A percentile compares a stretch with the other conserved stretches of the same genome.
Conservation (phyloP, 2,888 invertebrate species). For the Eilema griseolum region DNA sequence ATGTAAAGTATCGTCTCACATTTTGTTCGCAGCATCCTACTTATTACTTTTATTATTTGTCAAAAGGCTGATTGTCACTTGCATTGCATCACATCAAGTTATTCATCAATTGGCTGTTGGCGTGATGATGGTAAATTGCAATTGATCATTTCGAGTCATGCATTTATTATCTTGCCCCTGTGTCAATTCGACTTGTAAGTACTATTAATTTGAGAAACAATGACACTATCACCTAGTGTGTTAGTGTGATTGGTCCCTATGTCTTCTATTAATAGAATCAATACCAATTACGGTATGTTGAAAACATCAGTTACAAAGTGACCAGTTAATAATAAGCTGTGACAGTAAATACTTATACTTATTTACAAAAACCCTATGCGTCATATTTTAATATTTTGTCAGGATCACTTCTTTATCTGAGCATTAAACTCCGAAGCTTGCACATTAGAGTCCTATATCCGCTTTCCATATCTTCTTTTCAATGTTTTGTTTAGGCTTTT, state of each 20-base stretch:
- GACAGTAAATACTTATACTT: background rate
- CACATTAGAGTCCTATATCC: too few relatives aligned
- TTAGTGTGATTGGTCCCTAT: background rate
- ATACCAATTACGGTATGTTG: background rate
- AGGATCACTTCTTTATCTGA: background rate
- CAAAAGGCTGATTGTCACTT: conserved; percentile 3
- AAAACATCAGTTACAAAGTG: too few relatives aligned
- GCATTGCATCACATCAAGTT: conserved; percentile 4
- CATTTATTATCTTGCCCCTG: conserved; percentile 18
- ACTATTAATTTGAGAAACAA: conserved; percentile 5
- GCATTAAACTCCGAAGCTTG: too few relatives aligned
- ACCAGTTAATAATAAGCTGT: background rate
- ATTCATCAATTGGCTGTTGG: conserved; percentile 13
- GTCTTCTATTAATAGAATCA: conserved; percentile 12
- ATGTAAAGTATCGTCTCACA: background rate
- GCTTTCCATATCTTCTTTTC: too few relatives aligned
- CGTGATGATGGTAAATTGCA: conserved; percentile 17
- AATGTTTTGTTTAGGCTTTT: too few relatives aligned
- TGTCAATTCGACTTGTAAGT: conserved; percentile 25
- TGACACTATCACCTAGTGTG: conserved; percentile 7
- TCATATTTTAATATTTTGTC: too few relatives aligned
- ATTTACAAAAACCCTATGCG: background rate
- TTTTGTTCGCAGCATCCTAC: background rate
- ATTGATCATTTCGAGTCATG: conserved; percentile 15
- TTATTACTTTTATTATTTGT: background rate